phyloP scores from a whole-genome alignment of 2,888 invertebrate species.

The Helleia helle region DNA sequence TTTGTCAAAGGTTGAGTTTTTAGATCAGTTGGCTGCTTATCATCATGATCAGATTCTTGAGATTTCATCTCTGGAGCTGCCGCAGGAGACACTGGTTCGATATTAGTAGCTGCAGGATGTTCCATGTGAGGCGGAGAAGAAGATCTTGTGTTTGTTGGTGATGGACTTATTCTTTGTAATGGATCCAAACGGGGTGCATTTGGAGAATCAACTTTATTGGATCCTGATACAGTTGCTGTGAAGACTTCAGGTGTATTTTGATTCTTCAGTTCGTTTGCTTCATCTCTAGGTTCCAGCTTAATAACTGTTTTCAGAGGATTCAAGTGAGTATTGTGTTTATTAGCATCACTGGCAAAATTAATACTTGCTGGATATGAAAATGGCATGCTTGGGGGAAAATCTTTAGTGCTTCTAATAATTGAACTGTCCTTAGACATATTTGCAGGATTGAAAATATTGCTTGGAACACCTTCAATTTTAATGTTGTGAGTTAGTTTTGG shows the following conservation, averaged over 20 bases:
- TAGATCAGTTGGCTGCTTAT: constrained; percentile 61
- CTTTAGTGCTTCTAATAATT: constrained; percentile 59
- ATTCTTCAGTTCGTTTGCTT: constrained; percentile 56
- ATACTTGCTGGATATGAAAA: constrained; percentile 55
- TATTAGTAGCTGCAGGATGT: constrained; percentile 49
- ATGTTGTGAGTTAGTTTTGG: constrained; percentile 56
- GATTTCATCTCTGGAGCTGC: constrained; percentile 56
- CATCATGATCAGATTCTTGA: constrained; percentile 51
- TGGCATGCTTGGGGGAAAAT: constrained; percentile 52
- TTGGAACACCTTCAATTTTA: constrained; percentile 59
- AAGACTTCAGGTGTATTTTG: constrained; percentile 66
- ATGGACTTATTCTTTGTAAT: constrained; percentile 60
- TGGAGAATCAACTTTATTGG: constrained; percentile 57
- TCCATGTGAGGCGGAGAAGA: constrained; percentile 61
- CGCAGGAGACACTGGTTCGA: constrained; percentile 61
- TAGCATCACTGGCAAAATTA: constrained; percentile 53
- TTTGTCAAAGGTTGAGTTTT: constrained; percentile 56
- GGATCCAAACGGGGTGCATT: constrained; percentile 55
- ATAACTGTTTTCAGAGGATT: constrained; percentile 68
- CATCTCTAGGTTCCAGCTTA: constrained; percentile 68
- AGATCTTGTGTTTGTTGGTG: constrained; percentile 52
- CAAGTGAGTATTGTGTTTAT: constrained; percentile 55
- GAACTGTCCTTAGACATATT: constrained; percentile 60
- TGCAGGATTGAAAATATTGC: constrained; percentile 56
- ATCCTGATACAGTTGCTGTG: constrained; percentile 61